These are phyloP conservation scores for Chionoecetes opilio DNA, from an alignment of 1,140 invertebrate genomes.

Conservation along the genomic window DNA sequence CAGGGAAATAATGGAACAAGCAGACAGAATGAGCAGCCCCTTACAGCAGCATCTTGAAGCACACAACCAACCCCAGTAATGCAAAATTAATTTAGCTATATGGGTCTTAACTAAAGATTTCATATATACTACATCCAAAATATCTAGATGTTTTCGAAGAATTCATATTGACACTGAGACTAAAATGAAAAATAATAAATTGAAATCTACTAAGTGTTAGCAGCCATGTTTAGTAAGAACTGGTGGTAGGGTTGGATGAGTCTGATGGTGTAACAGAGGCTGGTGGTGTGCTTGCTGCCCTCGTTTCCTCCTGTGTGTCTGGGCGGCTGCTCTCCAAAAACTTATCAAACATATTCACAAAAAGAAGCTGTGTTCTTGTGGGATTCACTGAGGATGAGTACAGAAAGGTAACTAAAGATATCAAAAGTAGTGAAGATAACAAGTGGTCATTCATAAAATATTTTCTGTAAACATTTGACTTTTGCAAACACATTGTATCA, in stretches of 20 bases:
- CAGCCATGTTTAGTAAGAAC: background rate
- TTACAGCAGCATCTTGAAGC: conserved; percentile 32
- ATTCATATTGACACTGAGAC: background rate
- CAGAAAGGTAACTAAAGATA: background rate
- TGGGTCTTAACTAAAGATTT: background rate
- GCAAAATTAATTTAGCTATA: background rate
- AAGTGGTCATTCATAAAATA: background rate
- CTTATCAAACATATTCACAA: conserved; percentile 46
- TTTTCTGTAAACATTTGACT: background rate
- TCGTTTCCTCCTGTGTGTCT: conserved; percentile 24
- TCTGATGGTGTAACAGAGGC: conserved; percentile 11
- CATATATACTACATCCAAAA: background rate
- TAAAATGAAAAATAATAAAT: background rate
- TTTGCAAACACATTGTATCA: conserved; percentile 5
- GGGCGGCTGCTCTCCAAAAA: conserved; percentile 54
- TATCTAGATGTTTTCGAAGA: background rate
- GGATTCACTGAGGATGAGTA: conserved; percentile 42
- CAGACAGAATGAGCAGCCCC: conserved; percentile 76
- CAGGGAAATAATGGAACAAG: conserved; percentile 79
- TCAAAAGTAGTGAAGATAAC: background rate
- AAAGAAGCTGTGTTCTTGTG: conserved; percentile 50
- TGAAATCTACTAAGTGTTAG: background rate
- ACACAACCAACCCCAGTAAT: conserved; percentile 15
- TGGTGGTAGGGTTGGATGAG: background rate
- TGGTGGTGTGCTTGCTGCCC: background rate